These are phyloP conservation scores for Cynopterus brachyotis DNA, from an alignment of 2,113 vertebrate species.

Conservation along the genomic window DNA sequence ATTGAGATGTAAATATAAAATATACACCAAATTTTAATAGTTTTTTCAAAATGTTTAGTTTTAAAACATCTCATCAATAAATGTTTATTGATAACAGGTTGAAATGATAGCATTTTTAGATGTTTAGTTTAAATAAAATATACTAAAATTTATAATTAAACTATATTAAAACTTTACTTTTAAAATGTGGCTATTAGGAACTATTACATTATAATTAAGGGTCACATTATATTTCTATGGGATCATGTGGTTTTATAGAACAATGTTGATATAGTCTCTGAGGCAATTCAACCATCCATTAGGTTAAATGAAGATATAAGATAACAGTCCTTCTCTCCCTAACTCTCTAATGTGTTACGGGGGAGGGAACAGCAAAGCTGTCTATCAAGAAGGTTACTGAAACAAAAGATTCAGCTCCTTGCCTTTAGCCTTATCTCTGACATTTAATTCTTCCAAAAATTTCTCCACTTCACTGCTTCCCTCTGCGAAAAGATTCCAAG, in stretches of 20 bases:
- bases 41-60: background rate
- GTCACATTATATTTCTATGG: background rate
- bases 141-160: background rate
- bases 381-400: background rate
- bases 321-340: background rate
- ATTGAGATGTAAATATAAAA: background rate
- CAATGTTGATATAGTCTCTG: background rate
- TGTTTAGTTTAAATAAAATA: background rate
- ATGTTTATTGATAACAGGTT: background rate
- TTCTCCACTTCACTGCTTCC: background rate
- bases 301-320: background rate
- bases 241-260: background rate
- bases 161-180: background rate
- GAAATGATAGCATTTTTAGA: background rate
- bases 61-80: background rate
- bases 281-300: background rate
- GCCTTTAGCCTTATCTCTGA: conserved; percentile 26
- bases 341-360: background rate
- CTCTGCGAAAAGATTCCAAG: background rate
- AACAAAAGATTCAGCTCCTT: background rate
- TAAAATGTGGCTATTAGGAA: background rate
- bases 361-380: background rate
- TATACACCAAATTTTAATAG: background rate
- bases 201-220: background rate
- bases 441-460: conserved; percentile 39